Evolutionary conservation across 1,140 invertebrate genomes (phyloP).

Genomic region (Drosophila persimilis): DNA sequence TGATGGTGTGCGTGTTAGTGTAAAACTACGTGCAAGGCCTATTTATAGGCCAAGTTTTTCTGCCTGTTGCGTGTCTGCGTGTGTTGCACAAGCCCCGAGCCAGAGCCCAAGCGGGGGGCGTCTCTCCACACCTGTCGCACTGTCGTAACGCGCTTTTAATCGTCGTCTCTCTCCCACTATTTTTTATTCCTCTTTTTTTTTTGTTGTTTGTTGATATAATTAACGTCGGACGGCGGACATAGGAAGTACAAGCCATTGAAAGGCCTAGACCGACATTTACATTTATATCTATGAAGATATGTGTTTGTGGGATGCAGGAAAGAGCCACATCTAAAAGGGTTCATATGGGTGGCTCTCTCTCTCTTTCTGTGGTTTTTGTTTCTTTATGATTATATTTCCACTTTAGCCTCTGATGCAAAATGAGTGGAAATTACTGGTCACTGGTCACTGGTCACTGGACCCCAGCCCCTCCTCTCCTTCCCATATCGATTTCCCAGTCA

Average conservation of each 20-base stretch:
- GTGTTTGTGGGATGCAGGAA: constrained; percentile 25
- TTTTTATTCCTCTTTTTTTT: constrained; percentile 7
- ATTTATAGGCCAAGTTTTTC: constrained; percentile 66
- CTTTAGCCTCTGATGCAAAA: constrained; percentile 37
- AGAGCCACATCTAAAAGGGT: constrained; percentile 20
- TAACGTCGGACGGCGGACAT: constrained; percentile 6
- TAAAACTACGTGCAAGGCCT: constrained; percentile 34
- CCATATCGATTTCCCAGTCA: constrained; percentile 40
- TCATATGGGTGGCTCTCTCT: constrained; percentile 31
- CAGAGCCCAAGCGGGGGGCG: background rate
- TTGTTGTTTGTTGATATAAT: constrained; percentile 30
- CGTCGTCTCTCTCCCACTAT: background rate
- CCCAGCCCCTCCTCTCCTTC: background rate
- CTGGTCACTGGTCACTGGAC: too few relatives aligned
- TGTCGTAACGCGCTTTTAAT: constrained; percentile 69
- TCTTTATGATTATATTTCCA: constrained; percentile 40
- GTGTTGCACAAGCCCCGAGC: constrained; percentile 28
- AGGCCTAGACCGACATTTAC: constrained; percentile 21
- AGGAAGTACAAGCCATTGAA: constrained; percentile 27
- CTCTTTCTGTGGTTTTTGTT: constrained; percentile 12
- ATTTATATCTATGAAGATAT: constrained; percentile 14
- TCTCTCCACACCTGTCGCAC: constrained; percentile 31
- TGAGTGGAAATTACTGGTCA: constrained; percentile 33
- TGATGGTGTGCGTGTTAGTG: constrained; percentile 24
- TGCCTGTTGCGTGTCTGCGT: constrained; percentile 68